Evolutionary conservation across 2,888 invertebrate species (phyloP), one percentile per base, ranked within the genome.

Genomic region (Mesochorus sp.): DNA sequence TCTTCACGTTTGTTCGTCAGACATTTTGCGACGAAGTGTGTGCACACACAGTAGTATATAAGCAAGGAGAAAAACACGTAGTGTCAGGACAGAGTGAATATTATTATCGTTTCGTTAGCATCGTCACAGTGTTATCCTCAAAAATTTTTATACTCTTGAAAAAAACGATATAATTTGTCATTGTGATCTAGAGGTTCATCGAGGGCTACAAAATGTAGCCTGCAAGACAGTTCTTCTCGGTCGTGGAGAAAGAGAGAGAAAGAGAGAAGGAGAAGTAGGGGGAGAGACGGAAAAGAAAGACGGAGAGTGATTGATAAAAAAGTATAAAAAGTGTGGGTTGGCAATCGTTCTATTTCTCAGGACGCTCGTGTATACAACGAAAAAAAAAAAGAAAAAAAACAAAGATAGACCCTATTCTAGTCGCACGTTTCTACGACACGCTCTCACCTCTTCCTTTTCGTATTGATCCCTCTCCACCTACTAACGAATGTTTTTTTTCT

Each of bases 401-500:
- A 51, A 8, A 51, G 66, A 24, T 47, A 51, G 12, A 21, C 64
- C 59, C 28, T 59, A 12, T 24, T 12, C 59, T n/a, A n/a, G n/a
- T n/a, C n/a, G n/a, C n/a, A 42, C 24, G 39, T 59, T 59, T 39
- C 39, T 59, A 59, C 59, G 3, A 24, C 53, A 14, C 64, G 24
- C 61, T 26, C 51, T 61, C 64, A 49, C 49, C 37, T 74, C 78
- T 59, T 74, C 68, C 67, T 51, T 73, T 55, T 51, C 74, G 78
- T 78, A 78, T 78, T 66, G 78, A 78, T 78, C 78, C 78, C 74
- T 68, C 77, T 64, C 53, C n/a, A 42, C 44, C n/a, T 39, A n/a
- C 39, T 55, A 49, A 61, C 59, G 74, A 78, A 62, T 71, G 61
- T 62, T 74, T 66, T 72, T n/a, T n/a, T n/a, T n/a, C n/a, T 55